A percentile compares a stretch with the other conserved stretches of the same genome.
Conservation (phyloP, 2,888 invertebrate species). For the Euzetes globulus region DNA sequence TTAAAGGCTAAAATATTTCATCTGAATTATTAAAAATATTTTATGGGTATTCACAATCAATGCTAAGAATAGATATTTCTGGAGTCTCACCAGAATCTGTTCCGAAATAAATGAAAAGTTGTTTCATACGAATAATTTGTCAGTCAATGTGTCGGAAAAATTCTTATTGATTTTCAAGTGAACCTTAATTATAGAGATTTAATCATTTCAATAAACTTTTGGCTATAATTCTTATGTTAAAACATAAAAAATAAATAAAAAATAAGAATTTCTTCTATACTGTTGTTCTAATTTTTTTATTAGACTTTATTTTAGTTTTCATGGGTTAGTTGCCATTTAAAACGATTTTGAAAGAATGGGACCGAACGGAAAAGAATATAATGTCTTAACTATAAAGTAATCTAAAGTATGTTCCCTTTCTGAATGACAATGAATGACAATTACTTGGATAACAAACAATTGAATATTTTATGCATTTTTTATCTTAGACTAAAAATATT, state of each 20-base stretch:
- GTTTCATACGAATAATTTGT: too few species aligned
- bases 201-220: neutral
- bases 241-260: too few species aligned
- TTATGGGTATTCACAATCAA: too few species aligned
- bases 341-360: neutral
- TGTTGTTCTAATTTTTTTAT: neutral
- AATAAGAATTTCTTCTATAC: neutral
- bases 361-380: neutral
- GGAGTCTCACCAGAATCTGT: too few species aligned
- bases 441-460: constrained; percentile 12
- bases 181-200: too few species aligned
- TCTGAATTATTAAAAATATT: too few species aligned
- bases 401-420: neutral
- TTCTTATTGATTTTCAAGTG: too few species aligned
- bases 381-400: neutral
- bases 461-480: constrained; percentile 7
- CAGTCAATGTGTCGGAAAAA: too few species aligned
- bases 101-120: too few species aligned
- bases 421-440: constrained; percentile 15
- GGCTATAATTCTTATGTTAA: neutral
- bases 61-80: too few species aligned
- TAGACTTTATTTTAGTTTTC: neutral
- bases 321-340: neutral
- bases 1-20: too few species aligned
- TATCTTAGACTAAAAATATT: neutral